Evolutionary conservation across 2,888 invertebrate genomes (phyloP), one percentile per base, ranked within the genome.

Genomic region (Dyspetes luteomarginatus): DNA sequence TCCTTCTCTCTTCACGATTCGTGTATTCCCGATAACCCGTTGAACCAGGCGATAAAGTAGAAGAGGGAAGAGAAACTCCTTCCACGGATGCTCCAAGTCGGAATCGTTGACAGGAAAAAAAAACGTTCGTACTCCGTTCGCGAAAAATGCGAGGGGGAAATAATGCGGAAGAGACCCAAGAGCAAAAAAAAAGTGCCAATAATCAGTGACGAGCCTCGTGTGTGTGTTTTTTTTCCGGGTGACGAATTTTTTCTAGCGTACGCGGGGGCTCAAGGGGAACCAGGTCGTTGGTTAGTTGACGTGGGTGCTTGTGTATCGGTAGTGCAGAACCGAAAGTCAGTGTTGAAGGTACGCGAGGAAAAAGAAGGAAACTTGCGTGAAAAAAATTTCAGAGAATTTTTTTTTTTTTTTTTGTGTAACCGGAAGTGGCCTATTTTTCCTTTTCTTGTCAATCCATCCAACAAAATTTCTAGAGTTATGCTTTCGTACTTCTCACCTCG

Each of bases 201-300:
- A 36, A 30, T 45, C 45, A 26, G 58, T 36, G 55, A 17, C 15
- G 28, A 22, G 12, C 17, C 12, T 50, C 24, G 19, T 55, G 22
- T 9, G 41, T 12, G 43, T 52, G 45, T 73, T 73, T 62, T 50
- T 43, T 36, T 52, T 45, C 60, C 17, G 17, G 7, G 36, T 12
- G 9, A 36, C 36, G 36, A 36, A 48, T 50, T 36, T 60, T 73
- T 73, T 64, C 64, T 36, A 62, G 50, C 12, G 30, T 22, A 55
- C 52, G 45, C 19, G 28, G 52, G 45, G 62, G 68, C 72, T 71
- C 77, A 75, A 75, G 71, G 71, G 77, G 77, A 74, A 74, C 73
- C 73, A 74, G 77, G 77, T 78, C 77, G 71, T 78, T 72, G 77
- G 77, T 78, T 64, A 78, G 77, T 78, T 78, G 77, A 78, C 77